These are phyloP conservation scores for Nomada fabriciana DNA, from an alignment of 2,888 invertebrate species.

Conservation along the genomic window DNA sequence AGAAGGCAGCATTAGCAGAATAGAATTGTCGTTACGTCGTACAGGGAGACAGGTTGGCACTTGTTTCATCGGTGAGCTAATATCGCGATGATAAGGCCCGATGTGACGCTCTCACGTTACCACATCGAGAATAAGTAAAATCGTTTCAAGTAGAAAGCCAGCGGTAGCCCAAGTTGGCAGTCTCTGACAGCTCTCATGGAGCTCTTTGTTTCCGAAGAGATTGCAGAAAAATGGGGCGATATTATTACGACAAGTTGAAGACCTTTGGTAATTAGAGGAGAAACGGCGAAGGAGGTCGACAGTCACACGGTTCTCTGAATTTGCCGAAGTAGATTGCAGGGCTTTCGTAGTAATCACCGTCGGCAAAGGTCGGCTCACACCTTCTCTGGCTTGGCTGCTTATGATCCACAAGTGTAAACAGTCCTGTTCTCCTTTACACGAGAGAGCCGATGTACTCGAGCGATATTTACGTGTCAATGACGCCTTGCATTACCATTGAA, in stretches of 20 bases:
- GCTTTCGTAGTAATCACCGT: conserved; percentile 58
- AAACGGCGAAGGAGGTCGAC: conserved; percentile 51
- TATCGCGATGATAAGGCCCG: conserved; percentile 46
- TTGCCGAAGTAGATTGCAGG: conserved; percentile 41
- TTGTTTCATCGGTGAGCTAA: conserved; percentile 42
- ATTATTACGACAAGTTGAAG: conserved; percentile 26
- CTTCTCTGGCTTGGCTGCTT: conserved; percentile 55
- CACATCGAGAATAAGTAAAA: conserved; percentile 25
- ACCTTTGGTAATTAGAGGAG: conserved; percentile 40
- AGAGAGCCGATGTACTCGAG: conserved; percentile 55
- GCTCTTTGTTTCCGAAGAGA: conserved; percentile 18
- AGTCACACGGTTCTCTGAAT: conserved; percentile 59
- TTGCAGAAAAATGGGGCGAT: conserved; percentile 25
- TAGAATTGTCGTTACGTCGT: conserved; percentile 60
- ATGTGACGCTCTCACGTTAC: conserved; percentile 18
- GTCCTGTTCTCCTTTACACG: conserved; percentile 62
- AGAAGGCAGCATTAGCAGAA: conserved; percentile 66
- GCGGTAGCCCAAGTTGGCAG: conserved; percentile 16
- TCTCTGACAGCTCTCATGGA: conserved; percentile 13
- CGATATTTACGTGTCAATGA: conserved; percentile 59
- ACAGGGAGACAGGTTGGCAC: conserved; percentile 10
- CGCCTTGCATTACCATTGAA: conserved; percentile 32
- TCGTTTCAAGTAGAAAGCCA: conserved; percentile 40
- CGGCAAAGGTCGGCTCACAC: conserved; percentile 64
- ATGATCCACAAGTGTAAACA: conserved; percentile 66